Percentiles rank a stretch among this genome's conserved stretches.
Conservation (phyloP, 2,888 invertebrate species). For the Chrysolina haemoptera region DNA sequence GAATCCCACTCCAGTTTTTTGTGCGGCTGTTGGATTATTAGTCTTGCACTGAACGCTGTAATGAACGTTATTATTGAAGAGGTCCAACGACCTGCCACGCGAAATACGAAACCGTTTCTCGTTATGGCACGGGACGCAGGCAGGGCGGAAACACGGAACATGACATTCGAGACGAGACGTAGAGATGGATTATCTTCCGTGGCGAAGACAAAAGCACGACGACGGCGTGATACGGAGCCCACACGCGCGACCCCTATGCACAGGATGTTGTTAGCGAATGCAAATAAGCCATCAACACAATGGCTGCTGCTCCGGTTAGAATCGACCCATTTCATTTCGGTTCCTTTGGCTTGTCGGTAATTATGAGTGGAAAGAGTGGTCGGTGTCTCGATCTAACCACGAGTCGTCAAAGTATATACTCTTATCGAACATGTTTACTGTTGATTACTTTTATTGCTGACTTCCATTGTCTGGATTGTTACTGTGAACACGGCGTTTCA, state of each 20-base stretch:
- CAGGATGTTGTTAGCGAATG: conserved; percentile 54
- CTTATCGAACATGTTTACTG: no score
- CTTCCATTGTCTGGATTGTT: no score
- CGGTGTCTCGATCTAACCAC: no score
- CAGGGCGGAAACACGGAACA: conserved; percentile 2
- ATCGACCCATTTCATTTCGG: not conserved
- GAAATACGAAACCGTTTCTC: not conserved
- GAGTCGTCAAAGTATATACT: no score
- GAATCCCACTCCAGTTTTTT: no score
- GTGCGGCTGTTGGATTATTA: no score
- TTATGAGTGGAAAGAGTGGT: not conserved
- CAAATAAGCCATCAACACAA: conserved; percentile 44
- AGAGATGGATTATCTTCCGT: conserved; percentile 19
- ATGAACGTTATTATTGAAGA: no score
- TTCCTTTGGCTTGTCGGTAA: not conserved
- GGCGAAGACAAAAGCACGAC: conserved; percentile 19
- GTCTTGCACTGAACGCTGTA: no score
- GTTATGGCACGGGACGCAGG: not conserved
- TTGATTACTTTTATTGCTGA: no score
- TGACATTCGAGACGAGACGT: not conserved
- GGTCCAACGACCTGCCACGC: not conserved
- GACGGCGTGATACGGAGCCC: conserved; percentile 30
- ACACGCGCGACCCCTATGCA: conserved; percentile 43
- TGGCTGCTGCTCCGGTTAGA: conserved; percentile 25
- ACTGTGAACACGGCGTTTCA: no score